Evolutionary conservation across 2,113 vertebrate genomes (phyloP).

Genomic region (Colossoma macropomum): DNA sequence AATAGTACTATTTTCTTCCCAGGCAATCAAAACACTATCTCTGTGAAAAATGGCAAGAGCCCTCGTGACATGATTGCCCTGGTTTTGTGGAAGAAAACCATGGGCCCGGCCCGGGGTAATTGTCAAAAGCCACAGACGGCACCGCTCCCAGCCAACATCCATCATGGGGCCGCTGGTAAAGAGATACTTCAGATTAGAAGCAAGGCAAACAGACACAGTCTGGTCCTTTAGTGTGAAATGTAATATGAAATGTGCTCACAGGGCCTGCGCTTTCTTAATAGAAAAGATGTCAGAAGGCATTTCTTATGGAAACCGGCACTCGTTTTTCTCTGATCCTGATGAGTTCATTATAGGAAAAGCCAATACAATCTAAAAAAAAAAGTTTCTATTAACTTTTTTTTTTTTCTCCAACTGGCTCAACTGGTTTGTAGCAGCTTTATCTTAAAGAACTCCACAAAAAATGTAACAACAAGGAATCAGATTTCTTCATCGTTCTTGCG

Average conservation of each 20-base stretch:
- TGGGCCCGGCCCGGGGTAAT: constrained; percentile 51
- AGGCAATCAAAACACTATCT: constrained; percentile 77
- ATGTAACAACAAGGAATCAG: too few species aligned
- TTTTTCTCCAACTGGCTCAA: not conserved
- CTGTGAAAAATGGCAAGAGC: constrained; percentile 69
- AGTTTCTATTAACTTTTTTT: constrained; percentile 39
- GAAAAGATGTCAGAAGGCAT: constrained; percentile 22
- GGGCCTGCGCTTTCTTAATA: constrained; percentile 26
- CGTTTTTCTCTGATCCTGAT: constrained; percentile 39
- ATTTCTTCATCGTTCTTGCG: not conserved
- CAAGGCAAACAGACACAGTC: constrained; percentile 44
- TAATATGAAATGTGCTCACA: constrained; percentile 51
- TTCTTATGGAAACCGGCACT: constrained; percentile 34
- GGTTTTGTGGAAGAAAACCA: constrained; percentile 57
- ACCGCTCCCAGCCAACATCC: constrained; percentile 51
- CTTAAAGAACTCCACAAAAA: not conserved
- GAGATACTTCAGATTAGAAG: constrained; percentile 55
- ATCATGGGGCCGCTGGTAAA: constrained; percentile 49
- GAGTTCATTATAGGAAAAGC: constrained; percentile 46
- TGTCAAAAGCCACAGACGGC: constrained; percentile 54
- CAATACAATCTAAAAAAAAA: constrained; percentile 36
- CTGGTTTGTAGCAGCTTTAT: not conserved
- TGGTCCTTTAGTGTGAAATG: constrained; percentile 49
- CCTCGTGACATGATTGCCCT: constrained; percentile 67
- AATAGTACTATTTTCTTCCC: constrained; percentile 72